A percentile compares a stretch with the other conserved stretches of the same genome.
Evolutionary conservation across 2,888 invertebrate species (phyloP).

Genomic region (Allolobophora icterica): DNA sequence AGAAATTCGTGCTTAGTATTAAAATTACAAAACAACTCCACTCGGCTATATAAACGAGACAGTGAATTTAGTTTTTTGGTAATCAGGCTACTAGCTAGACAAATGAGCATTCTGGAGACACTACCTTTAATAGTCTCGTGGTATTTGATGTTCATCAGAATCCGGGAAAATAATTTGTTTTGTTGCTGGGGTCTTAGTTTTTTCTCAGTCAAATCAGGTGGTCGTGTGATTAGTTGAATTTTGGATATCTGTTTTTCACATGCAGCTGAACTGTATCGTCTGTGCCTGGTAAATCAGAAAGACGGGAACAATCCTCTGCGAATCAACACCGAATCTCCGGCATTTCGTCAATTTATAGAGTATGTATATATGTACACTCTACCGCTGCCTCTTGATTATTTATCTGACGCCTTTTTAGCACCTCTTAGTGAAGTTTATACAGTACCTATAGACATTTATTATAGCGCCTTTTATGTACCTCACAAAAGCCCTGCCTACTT

Average conservation of each 20-base stretch:
- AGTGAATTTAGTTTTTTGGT: too few species aligned
- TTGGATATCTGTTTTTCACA: background rate
- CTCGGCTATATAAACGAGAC: too few species aligned
- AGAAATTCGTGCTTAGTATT: too few species aligned
- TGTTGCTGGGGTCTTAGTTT: background rate
- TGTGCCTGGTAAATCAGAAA: background rate
- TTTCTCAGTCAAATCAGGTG: background rate
- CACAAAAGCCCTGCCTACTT: too few species aligned
- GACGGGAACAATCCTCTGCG: background rate
- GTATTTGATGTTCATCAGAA: background rate
- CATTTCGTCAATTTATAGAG: conserved; percentile 14
- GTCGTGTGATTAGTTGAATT: background rate
- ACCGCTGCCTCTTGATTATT: background rate
- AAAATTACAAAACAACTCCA: too few species aligned
- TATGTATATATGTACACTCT: background rate
- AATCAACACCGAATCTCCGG: background rate
- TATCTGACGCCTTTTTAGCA: background rate
- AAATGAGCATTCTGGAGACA: too few species aligned
- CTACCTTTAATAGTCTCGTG: too few species aligned
- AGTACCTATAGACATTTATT: too few species aligned
- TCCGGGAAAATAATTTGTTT: background rate
- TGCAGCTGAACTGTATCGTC: conserved; percentile 19
- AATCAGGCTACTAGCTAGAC: too few species aligned
- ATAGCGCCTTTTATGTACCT: too few species aligned
- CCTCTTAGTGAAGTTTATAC: background rate